Evolutionary conservation across 2,888 invertebrate species (phyloP), one percentile per base, ranked within the genome.

Genomic region (Drosophila prolongata): DNA sequence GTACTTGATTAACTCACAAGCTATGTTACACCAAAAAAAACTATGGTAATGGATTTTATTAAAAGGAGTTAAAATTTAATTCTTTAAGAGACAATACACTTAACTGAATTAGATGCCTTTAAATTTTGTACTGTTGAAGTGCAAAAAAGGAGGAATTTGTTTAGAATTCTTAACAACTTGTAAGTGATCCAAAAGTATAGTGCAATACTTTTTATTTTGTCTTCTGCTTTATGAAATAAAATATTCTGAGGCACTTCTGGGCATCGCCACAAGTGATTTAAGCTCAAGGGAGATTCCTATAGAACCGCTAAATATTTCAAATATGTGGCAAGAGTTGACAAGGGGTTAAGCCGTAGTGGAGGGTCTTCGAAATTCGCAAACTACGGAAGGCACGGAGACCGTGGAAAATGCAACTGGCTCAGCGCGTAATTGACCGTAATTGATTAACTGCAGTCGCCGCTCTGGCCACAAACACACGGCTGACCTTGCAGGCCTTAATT

Each of bases 391-490:
- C 52, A 62, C 62, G 46, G 40, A 27, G 34, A 16, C 43, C 43
- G 35, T 37, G 66, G 54, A 46, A 50, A 54, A 49, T 37, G 44
- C 65, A 55, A 73, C 76, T 56, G 66, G 75, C 78, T 74, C 74
- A 75, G 62, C 74, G 61, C 80, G 74, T 91, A 91, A 91, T 91
- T 91, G 90, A 73, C 66, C 79, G 77, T 90, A 91, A 91, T 91
- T 91, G 87, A 90, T 89, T 83, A 81, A 90, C 86, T 78, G 76
- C 84, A 52, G 64, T 65, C 38, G 50, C 49, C 42, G 67, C 58
- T 24, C 24, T 8, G 47, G 56, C 71, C 52, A 19, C 67, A 47
- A 56, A 44, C 62, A 47, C 52, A 57, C 55, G 67, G 52, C 67
- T 37, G 50, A 70, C 62, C 57, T 53, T 68, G 67, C 67, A 16